Conservation (phyloP, 2,113 vertebrate genomes). For the Tretioscincus oriximinensis region DNA sequence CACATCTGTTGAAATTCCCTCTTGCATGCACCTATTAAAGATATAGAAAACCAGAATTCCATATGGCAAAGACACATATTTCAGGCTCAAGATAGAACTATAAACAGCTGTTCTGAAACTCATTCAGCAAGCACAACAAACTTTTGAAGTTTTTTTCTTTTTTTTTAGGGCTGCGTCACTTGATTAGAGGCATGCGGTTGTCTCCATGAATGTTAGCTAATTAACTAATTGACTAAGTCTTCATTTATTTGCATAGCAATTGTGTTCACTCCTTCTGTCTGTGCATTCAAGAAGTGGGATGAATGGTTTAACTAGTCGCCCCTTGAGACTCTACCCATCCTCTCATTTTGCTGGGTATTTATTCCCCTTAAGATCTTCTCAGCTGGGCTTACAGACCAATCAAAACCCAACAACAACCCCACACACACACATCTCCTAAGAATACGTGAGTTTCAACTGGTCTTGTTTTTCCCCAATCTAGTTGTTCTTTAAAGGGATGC, state of each 20-base stretch:
- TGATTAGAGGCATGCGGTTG: background rate
- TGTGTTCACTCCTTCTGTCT: background rate
- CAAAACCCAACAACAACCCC: no score
- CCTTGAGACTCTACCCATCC: no score
- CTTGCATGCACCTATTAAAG: background rate
- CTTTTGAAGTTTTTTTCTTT: background rate
- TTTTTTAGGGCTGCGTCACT: background rate
- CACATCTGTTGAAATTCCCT: background rate
- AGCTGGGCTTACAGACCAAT: no score
- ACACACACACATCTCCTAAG: no score
- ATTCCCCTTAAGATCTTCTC: no score
- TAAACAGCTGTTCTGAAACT: background rate
- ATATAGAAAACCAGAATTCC: background rate
- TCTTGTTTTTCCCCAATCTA: no score
- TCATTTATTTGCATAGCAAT: background rate
- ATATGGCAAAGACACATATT: background rate
- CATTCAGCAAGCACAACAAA: background rate
- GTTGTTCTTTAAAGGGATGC: no score
- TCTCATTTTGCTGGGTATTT: no score
- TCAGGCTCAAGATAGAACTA: background rate
- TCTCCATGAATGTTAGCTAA: background rate
- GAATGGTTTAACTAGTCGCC: background rate
- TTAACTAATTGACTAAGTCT: background rate
- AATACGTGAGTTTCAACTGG: no score
- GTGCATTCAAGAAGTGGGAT: background rate